Evolutionary conservation across 2,888 invertebrate genomes (phyloP).

Genomic region (Synanthedon vespiformis): DNA sequence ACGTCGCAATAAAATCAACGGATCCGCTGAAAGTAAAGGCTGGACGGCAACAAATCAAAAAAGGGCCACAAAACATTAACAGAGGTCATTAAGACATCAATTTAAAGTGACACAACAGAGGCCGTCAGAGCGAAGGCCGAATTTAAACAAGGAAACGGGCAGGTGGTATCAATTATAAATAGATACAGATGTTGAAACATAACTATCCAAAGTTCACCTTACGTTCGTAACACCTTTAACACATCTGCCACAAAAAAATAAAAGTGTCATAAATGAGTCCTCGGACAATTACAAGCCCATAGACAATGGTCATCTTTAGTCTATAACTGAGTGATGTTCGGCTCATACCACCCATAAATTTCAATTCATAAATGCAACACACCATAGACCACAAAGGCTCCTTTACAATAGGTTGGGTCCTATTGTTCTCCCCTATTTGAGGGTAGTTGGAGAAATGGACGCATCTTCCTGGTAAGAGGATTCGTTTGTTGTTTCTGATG

Average conservation of each 20-base stretch:
- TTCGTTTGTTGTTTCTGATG: conserved; percentile 42
- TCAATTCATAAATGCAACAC: conserved; percentile 29
- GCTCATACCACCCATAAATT: conserved; percentile 31
- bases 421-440: conserved; percentile 32
- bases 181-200: conserved; percentile 34
- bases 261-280: conserved; percentile 52
- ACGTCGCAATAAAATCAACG: neutral
- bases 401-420: conserved; percentile 36
- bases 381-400: conserved; percentile 25
- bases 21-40: neutral
- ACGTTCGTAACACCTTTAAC: conserved; percentile 16
- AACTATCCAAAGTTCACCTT: conserved; percentile 17
- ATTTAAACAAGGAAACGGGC: conserved; percentile 30
- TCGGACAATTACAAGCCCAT: conserved; percentile 30
- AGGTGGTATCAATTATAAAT: conserved; percentile 48
- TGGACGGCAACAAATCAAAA: neutral
- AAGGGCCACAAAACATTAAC: neutral
- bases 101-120: neutral
- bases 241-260: conserved; percentile 45
- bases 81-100: neutral
- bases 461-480: conserved; percentile 42
- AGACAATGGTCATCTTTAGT: conserved; percentile 20
- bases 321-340: conserved; percentile 5
- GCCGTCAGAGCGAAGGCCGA: neutral
- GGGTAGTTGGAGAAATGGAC: conserved; percentile 37